Evolutionary conservation across 2,797 vertebrate genomes (phyloP), one percentile per base, ranked within the genome.

Genomic region (Epinephelus coioides): DNA sequence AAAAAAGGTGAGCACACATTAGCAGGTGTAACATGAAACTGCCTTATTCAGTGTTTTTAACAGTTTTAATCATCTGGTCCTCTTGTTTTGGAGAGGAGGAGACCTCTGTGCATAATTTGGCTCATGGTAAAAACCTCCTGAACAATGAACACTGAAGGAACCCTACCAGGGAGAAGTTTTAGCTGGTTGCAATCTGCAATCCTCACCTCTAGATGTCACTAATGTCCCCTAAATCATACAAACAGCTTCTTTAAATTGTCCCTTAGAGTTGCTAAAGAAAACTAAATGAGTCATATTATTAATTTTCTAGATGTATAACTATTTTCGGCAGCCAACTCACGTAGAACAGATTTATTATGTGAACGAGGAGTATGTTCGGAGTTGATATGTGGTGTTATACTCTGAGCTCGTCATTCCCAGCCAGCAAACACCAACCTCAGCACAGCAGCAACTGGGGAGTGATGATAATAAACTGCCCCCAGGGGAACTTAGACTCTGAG

Each of bases 401-500:
- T 62, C 50, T 46, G 49, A 80, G 76, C 55, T 77, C n/a, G 30
- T 81, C 71, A 67, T 76, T 76, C 68, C 68, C 73, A 38, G 11
- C 27, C 40, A 76, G 81, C 47, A 65, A 73, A 78, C 74, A 72
- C 65, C 60, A 60, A 68, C 50, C 56, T 68, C 60, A 40, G 60
- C 69, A 21, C 34, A 81, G 74, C 72, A 55, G 67, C 68, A 55
- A 80, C 83, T 72, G 71, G 44, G 79, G 65, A 86, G 69, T 38
- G 38, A 73, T 6, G 65, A 84, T 87, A 85, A 88, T 76, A 79
- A 83, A 70, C 47, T 60, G 56, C 66, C 81, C 61, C 50, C 47
- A 6, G 73, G 72, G 73, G 60, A 55, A 57, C 38, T 57, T 12
- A n/a, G 60, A 78, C 50, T 82, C 62, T 3, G 44, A 66, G 75